Evolutionary conservation across 2,797 vertebrate species (phyloP), one percentile per base, ranked within the genome.

Genomic region (Sebastes paucispinis): DNA sequence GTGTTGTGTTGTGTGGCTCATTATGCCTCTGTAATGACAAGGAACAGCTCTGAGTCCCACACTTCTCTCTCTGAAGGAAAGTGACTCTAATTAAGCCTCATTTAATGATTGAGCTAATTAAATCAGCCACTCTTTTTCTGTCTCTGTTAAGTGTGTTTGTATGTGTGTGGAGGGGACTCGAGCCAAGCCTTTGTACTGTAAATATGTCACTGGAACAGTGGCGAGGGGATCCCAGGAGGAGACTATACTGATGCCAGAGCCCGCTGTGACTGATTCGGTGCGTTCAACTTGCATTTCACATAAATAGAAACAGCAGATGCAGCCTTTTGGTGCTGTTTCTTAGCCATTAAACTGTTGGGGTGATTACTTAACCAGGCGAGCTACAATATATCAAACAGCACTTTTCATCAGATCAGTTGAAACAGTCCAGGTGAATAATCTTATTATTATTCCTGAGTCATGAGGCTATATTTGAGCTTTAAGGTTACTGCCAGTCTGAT

Each of bases 31-130:
- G 81, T 95, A 93, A 94, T 94, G 94, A 94, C 93, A 95, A 88
- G 87, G 89, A 94, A 91, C 90, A 83, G 91, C 92, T 90, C 87
- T 20, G 84, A 92, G 92, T 93, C 88, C 82, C 85, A 68, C 84
- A 70, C 90, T 92, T 86, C 91, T 86, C 91, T 85, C 94, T 92
- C 90, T 62, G 82, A 94, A 94, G 92, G 85, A 93, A 93, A 92
- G 94, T 93, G 93, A 92, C 92, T 91, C 91, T 95, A 94, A 94
- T 95, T 94, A 95, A 94, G 91, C 90, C 88, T 86, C 90, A 90
- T 93, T 95, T 94, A 94, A 96, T 95, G 91, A 93, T 87, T 92
- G 88, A 62, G 80, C 92, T 94, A 95, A 94, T 95, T 95, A 95
- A 95, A 94, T 94, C 91, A 93, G 91, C 86, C 79, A 89, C 83